phyloP scores from a whole-genome alignment of 2,113 vertebrate genomes.

The Zingel zingel region DNA sequence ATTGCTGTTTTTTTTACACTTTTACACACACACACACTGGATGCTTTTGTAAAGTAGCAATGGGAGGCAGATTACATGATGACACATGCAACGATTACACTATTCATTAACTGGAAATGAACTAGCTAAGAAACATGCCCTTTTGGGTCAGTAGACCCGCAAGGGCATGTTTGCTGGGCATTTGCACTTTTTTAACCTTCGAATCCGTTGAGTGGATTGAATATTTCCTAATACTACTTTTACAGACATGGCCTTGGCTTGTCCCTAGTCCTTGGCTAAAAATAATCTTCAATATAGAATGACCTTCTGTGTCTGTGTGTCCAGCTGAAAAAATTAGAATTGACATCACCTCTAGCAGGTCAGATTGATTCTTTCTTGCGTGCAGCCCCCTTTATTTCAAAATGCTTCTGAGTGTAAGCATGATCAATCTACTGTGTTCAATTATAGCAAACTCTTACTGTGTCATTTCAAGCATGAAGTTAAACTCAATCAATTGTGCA shows the following conservation, averaged over 20 bases:
- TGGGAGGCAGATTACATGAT: neutral
- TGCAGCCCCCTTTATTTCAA: neutral
- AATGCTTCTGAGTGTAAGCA: neutral
- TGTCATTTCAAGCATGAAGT: neutral
- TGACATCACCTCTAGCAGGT: neutral
- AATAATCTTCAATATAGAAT: neutral
- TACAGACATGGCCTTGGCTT: neutral
- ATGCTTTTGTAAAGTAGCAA: neutral
- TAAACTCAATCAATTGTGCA: neutral
- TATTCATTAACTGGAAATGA: neutral
- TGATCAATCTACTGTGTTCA: neutral
- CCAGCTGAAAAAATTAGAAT: neutral
- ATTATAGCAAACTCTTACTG: neutral
- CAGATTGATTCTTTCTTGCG: neutral
- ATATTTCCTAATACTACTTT: neutral
- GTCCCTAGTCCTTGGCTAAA: neutral
- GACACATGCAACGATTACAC: neutral
- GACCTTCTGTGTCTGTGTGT: neutral
- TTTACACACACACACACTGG: no score
- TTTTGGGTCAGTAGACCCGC: no score
- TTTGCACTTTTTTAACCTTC: neutral
- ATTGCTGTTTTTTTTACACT: neutral
- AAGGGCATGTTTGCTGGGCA: no score
- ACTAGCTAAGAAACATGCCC: no score
- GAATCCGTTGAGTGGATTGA: neutral